Evolutionary conservation across 1,140 invertebrate genomes (phyloP), one percentile per base, ranked within the genome.

Genomic region (Mactra quadrangularis): DNA sequence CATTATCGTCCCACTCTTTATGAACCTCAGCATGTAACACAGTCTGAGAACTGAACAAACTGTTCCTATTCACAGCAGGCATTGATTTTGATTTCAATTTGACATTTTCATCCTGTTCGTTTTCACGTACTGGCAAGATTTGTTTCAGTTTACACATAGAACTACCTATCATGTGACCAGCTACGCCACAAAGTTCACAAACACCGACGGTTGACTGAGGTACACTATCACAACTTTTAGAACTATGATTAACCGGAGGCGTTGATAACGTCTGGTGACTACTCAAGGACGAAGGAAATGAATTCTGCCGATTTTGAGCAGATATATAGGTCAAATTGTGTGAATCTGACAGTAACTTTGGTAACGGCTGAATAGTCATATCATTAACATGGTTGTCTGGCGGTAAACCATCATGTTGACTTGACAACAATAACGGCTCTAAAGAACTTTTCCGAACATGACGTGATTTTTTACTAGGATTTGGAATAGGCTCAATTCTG

Each of bases 1-100:
- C 83, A 52, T 86, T 76, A 60, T 75, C 70, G 29, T 85, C 87
- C 90, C 90, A 91, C 55, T 90, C 90, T 62, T 90, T 90, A 53
- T 91, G 89, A 15, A 91, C 89, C 50, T 91, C 90, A 4, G 89
- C 90, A 29, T 90, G 88, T 47, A 90, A 87, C 25, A 91, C 85
- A 59, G 90, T 91, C 38, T 88, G 89, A 15, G 89, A 90, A 45
- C 85, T 86, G 35, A 85, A 86, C 27, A 88, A 72, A 52, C 78
- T 85, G 29, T 74, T 82, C 33, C 82, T 70, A 70, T 78, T 86
- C 45, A 89, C 82, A n/a, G 85, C 84, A 22, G 87, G 89, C 85
- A 88, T 85, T 7, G 87, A 88, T 82, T 87, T 88, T 52, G 70
- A 74, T 75, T 82, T 82, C 31, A 64, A 19, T 55, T 75, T 74